These are phyloP conservation scores for Drosophila yooni DNA, from an alignment of 2,888 invertebrate species.

Conservation along the genomic window DNA sequence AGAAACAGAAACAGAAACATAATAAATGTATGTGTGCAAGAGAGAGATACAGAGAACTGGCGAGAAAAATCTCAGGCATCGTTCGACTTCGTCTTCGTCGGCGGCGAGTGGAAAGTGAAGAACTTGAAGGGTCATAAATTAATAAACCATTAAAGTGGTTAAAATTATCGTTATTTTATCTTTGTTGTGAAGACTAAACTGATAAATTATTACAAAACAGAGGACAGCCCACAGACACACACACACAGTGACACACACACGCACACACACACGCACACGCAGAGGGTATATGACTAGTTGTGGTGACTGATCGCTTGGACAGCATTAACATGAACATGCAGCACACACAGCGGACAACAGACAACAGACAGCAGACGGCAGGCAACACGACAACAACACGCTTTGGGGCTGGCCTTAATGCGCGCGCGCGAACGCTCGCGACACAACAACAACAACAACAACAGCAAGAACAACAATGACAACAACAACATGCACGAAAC, in stretches of 20 bases:
- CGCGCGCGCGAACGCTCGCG: constrained; percentile 75
- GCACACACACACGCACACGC: neutral
- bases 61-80: constrained; percentile 55
- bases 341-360: constrained; percentile 68
- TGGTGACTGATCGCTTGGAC: constrained; percentile 79
- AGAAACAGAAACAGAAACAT: constrained; percentile 24
- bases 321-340: constrained; percentile 80
- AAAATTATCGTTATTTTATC: constrained; percentile 85
- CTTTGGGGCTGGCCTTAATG: constrained; percentile 69
- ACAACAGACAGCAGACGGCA: constrained; percentile 59
- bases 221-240: constrained; percentile 62
- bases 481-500: constrained; percentile 18
- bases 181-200: constrained; percentile 84
- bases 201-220: constrained; percentile 85
- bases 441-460: constrained; percentile 43
- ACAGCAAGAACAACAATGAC: constrained; percentile 8
- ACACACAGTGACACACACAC: neutral
- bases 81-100: constrained; percentile 9
- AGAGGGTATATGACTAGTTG: constrained; percentile 38
- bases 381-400: constrained; percentile 57
- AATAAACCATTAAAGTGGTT: constrained; percentile 85
- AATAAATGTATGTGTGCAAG: constrained; percentile 23
- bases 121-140: constrained; percentile 85
- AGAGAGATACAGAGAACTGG: constrained; percentile 21
- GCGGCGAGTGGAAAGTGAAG: constrained; percentile 77